Evolutionary conservation across 2,888 invertebrate genomes (phyloP).

Genomic region (Meteorus colon): DNA sequence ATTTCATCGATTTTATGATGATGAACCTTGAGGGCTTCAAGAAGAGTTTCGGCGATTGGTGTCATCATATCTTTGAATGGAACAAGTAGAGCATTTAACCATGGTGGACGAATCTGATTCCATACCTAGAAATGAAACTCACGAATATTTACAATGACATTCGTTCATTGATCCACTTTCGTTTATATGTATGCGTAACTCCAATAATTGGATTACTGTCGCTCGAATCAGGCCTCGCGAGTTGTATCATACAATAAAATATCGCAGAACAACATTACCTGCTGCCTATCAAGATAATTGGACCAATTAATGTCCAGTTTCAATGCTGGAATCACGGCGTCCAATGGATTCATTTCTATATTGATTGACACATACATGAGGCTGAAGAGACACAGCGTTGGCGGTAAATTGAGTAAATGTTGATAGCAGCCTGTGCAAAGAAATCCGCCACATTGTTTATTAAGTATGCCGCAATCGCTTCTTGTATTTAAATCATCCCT

Average conservation of each 20-base stretch:
- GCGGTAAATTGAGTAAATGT: constrained; percentile 70
- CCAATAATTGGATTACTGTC: constrained; percentile 3
- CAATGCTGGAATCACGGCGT: constrained; percentile 79
- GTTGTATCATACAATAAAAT: background rate
- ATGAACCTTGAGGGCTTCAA: constrained; percentile 77
- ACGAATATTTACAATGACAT: background rate
- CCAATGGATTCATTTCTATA: constrained; percentile 76
- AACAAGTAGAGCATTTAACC: constrained; percentile 83
- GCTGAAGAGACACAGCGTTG: constrained; percentile 78
- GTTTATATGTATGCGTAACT: background rate
- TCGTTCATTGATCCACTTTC: constrained; percentile 15
- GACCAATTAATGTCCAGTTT: constrained; percentile 81
- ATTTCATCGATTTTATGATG: background rate
- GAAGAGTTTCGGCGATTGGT: constrained; percentile 80
- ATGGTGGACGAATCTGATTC: constrained; percentile 86
- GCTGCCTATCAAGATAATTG: constrained; percentile 83
- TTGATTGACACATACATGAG: constrained; percentile 79
- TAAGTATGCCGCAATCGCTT: background rate
- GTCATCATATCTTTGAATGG: constrained; percentile 79
- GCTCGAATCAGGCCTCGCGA: background rate
- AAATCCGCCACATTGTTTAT: constrained; percentile 79
- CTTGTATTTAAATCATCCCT: constrained; percentile 42
- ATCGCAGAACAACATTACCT: constrained; percentile 73
- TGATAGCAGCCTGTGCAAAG: constrained; percentile 82
- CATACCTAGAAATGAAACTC: constrained; percentile 78